Base-by-base conservation (phyloP, 1,140 invertebrate species). In the Ceratitis capitata region DNA sequence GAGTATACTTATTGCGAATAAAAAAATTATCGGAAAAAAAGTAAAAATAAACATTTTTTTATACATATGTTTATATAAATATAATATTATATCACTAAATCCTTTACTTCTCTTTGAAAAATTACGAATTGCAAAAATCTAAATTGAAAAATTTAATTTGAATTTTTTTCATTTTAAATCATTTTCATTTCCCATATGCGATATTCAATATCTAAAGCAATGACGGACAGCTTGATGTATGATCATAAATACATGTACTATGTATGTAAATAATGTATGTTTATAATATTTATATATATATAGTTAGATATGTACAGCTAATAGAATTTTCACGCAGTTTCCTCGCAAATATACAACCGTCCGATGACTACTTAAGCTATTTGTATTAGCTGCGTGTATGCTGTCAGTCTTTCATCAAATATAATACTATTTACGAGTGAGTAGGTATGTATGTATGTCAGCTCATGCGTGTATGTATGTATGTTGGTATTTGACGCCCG, bases 341-440 rank as follows among this genome's bases (percentile, higher is more conserved):
- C 35, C 23, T 45, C 39, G 35, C n/a, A 78, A 78, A 45, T 23
- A n/a, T 45, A 42, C 45, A n/a, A 19, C 12, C 45, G 19, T 19
- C 10, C 69, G n/a, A 5, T 45, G n/a, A 78, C n/a, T 78, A 26
- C 39, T 78, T 14, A 78, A 78, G 35, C 69, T 78, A 78, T 78
- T 23, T 78, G n/a, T 78, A 26, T n/a, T 78, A 78, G 29, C 32
- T 45, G 32, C 39, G 39, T 45, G 39, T 45, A 45, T 14, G 39
- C 69, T 45, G 35, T 47, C 58, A 64, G 29, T 35, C 42, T 39
- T 10, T 39, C 61, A 29, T 6, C 61, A n/a, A n/a, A n/a, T n/a
- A n/a, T n/a, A n/a, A n/a, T n/a, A n/a, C n/a, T n/a, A n/a, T n/a
- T n/a, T n/a, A n/a, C n/a, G n/a, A n/a, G n/a, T n/a, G n/a, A n/a